These are phyloP conservation scores for Agelaius tricolor DNA, from an alignment of 2,113 vertebrate species.

Conservation along the genomic window DNA sequence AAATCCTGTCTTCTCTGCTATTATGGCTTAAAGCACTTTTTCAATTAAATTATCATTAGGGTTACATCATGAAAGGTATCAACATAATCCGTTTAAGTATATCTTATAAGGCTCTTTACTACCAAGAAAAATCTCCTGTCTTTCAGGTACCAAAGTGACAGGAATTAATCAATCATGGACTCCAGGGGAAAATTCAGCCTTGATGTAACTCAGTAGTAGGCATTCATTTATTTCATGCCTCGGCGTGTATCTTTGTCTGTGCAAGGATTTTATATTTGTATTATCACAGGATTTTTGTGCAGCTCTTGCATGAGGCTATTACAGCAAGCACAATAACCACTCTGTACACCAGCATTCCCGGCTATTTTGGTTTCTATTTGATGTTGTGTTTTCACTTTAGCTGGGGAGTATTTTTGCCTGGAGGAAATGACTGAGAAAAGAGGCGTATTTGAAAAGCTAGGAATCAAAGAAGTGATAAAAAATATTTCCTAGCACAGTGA, in stretches of 20 bases:
- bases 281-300: slow-evolving; percentile 22
- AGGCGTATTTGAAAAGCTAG: neutral
- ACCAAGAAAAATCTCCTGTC: slow-evolving; percentile 62
- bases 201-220: slow-evolving; percentile 46
- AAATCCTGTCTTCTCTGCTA: slow-evolving; percentile 37
- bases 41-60: slow-evolving; percentile 70
- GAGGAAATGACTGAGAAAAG: slow-evolving; percentile 23
- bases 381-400: slow-evolving; percentile 15
- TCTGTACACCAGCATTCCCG: neutral
- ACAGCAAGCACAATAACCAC: neutral
- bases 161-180: slow-evolving; percentile 60
- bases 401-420: slow-evolving; percentile 39
- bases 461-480: slow-evolving; percentile 35
- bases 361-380: slow-evolving; percentile 30
- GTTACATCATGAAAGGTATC: slow-evolving; percentile 66
- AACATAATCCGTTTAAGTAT: slow-evolving; percentile 64
- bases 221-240: slow-evolving; percentile 30
- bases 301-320: neutral
- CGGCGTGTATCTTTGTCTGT: neutral
- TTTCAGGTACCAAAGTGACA: slow-evolving; percentile 58
- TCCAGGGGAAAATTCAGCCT: slow-evolving; percentile 47
- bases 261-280: slow-evolving; percentile 18
- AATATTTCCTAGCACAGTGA: neutral
- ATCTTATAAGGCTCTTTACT: slow-evolving; percentile 55
- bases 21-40: slow-evolving; percentile 64